Conservation (phyloP, 1,140 invertebrate species). For the Drosophila bocki region DNA sequence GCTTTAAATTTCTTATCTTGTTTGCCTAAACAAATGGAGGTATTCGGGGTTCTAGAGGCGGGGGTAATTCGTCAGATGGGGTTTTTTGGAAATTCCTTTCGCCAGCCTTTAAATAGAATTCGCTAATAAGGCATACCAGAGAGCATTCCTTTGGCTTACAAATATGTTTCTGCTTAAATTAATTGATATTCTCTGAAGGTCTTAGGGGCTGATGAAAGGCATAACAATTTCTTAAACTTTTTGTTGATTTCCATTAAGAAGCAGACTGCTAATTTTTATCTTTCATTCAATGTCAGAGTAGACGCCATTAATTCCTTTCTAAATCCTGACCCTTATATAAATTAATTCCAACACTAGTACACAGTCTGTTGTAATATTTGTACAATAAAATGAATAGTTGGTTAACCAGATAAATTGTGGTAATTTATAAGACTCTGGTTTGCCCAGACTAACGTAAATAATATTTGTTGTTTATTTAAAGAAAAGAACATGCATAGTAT, state of each 20-base stretch:
- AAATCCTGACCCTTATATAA: not conserved
- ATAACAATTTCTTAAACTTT: not conserved
- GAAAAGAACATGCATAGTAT: not conserved
- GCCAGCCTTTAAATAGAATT: constrained; percentile 2
- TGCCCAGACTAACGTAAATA: not conserved
- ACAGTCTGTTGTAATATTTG: not conserved
- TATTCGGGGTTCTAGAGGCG: not conserved
- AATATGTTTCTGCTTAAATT: not conserved
- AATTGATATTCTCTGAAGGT: not conserved
- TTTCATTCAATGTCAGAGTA: not conserved
- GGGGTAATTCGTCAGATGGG: constrained; percentile 12
- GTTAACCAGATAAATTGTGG: constrained; percentile 1
- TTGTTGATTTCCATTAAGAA: not conserved
- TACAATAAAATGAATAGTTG: constrained; percentile 15
- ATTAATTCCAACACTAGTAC: not conserved
- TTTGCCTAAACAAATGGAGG: constrained; percentile 31
- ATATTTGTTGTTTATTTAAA: not conserved
- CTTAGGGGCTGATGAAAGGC: not conserved
- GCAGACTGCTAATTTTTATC: not conserved
- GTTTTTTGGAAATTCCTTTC: constrained; percentile 8
- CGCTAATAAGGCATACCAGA: constrained; percentile 2
- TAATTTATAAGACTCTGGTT: not conserved
- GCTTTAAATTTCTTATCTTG: constrained; percentile 59
- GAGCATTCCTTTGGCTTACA: constrained; percentile 3
- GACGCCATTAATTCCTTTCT: not conserved